Evolutionary conservation across 2,888 invertebrate species (phyloP).

Genomic region (Platycheirus albimanus): DNA sequence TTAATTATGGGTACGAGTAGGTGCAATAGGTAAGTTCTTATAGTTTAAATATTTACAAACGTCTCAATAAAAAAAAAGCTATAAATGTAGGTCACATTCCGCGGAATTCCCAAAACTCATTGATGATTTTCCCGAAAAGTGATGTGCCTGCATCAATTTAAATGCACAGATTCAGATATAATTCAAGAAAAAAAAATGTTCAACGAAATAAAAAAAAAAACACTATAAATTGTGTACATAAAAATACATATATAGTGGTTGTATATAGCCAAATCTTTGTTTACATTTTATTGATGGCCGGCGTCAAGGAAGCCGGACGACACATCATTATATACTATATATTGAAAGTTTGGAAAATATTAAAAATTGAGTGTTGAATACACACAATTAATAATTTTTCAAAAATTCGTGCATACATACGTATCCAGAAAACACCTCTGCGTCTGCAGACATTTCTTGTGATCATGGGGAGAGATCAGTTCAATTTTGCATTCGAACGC

Average conservation of each 20-base stretch:
- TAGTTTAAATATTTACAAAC: slow-evolving; percentile 33
- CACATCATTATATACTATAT: slow-evolving; percentile 32
- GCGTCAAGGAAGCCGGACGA: slow-evolving; percentile 25
- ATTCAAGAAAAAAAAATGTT: slow-evolving; percentile 2
- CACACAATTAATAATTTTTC: slow-evolving; percentile 36
- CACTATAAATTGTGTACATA: neutral
- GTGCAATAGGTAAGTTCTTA: neutral
- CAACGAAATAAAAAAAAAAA: neutral
- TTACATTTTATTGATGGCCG: slow-evolving; percentile 24
- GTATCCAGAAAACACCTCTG: slow-evolving; percentile 25
- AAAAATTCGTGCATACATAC: slow-evolving; percentile 8
- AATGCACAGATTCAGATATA: neutral
- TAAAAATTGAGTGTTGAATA: slow-evolving; percentile 40
- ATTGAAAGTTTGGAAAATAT: slow-evolving; percentile 41
- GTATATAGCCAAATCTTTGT: slow-evolving; percentile 13
- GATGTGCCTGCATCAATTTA: neutral
- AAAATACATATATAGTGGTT: slow-evolving; percentile 1
- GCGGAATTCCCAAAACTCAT: slow-evolving; percentile 48
- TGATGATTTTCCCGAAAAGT: slow-evolving; percentile 27
- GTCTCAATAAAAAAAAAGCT: neutral
- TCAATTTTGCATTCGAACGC: slow-evolving; percentile 45
- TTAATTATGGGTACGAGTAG: too few relatives aligned
- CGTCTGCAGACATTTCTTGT: slow-evolving; percentile 13
- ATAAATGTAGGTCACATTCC: slow-evolving; percentile 36
- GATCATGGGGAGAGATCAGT: slow-evolving; percentile 49